These are phyloP conservation scores for Clusia tigrina DNA, from an alignment of 2,888 invertebrate genomes.

Conservation along the genomic window DNA sequence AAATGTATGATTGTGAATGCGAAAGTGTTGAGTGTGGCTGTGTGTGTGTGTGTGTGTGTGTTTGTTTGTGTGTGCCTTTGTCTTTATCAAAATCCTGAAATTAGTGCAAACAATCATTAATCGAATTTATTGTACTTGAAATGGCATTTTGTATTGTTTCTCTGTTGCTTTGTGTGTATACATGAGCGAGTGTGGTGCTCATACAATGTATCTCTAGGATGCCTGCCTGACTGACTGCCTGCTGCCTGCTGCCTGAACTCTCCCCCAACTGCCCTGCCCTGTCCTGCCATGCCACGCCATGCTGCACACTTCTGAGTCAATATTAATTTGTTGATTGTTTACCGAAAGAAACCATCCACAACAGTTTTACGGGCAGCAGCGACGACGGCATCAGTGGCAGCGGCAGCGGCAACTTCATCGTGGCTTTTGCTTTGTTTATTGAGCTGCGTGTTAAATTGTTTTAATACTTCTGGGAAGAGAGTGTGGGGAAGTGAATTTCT, in stretches of 20 bases:
- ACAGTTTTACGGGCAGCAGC: too few relatives aligned
- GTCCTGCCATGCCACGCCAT: too few relatives aligned
- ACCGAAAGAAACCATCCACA: constrained; percentile 7
- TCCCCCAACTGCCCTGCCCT: neutral
- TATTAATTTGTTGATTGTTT: constrained; percentile 53
- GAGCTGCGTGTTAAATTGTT: constrained; percentile 25
- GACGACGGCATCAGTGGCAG: too few relatives aligned
- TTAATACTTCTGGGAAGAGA: constrained; percentile 20
- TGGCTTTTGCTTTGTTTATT: constrained; percentile 11
- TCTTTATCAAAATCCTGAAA: constrained; percentile 23
- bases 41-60: too few relatives aligned
- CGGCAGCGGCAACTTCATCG: neutral
- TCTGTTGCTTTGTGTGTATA: neutral
- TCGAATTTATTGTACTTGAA: constrained; percentile 46
- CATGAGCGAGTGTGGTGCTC: neutral
- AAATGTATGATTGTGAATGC: too few relatives aligned
- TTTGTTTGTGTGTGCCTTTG: too few relatives aligned
- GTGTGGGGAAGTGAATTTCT: too few relatives aligned
- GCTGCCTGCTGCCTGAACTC: neutral
- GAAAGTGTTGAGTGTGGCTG: too few relatives aligned
- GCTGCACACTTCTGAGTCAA: constrained; percentile 32
- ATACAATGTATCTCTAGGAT: too few relatives aligned
- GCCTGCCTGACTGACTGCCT: too few relatives aligned
- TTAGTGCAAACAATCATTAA: constrained; percentile 55
- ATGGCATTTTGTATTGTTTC: constrained; percentile 17